These are phyloP conservation scores for Tinea pellionella DNA, from an alignment of 2,888 invertebrate genomes.

Conservation along the genomic window DNA sequence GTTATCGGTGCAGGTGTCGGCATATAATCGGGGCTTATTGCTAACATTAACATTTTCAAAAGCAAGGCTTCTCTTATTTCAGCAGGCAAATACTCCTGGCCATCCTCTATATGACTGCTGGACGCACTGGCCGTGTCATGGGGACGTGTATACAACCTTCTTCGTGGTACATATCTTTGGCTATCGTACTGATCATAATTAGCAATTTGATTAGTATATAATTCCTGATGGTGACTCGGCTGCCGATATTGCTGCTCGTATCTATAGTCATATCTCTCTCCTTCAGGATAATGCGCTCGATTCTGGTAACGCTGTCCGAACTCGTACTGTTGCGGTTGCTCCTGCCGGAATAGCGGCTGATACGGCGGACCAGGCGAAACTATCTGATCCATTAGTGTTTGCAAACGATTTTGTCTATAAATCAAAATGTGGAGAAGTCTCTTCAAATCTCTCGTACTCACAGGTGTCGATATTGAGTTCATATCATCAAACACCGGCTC, in stretches of 20 bases:
- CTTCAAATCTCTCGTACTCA: constrained; percentile 78
- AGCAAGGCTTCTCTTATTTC: constrained; percentile 78
- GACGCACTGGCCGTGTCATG: constrained; percentile 52
- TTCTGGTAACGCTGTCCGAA: constrained; percentile 24
- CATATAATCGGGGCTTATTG: constrained; percentile 73
- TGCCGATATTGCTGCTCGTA: constrained; percentile 28
- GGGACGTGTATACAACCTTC: constrained; percentile 42
- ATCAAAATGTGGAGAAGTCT: constrained; percentile 74
- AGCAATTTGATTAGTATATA: constrained; percentile 43
- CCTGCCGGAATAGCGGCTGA: constrained; percentile 37
- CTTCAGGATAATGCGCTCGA: constrained; percentile 18
- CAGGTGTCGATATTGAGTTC: constrained; percentile 74
- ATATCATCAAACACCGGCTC: constrained; percentile 62
- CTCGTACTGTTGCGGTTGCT: constrained; percentile 46
- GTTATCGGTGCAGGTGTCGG: constrained; percentile 52
- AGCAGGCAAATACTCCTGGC: constrained; percentile 73
- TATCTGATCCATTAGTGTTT: constrained; percentile 64
- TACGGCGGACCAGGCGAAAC: constrained; percentile 39
- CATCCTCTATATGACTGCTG: constrained; percentile 55
- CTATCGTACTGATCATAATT: constrained; percentile 58
- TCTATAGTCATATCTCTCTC: constrained; percentile 47
- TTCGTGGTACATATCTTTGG: constrained; percentile 53
- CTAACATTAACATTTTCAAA: constrained; percentile 77
- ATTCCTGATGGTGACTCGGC: constrained; percentile 30
- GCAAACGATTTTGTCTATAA: constrained; percentile 71